Evolutionary conservation across 2,113 vertebrate species (phyloP).

Genomic region (Pollimyrus isidori): DNA sequence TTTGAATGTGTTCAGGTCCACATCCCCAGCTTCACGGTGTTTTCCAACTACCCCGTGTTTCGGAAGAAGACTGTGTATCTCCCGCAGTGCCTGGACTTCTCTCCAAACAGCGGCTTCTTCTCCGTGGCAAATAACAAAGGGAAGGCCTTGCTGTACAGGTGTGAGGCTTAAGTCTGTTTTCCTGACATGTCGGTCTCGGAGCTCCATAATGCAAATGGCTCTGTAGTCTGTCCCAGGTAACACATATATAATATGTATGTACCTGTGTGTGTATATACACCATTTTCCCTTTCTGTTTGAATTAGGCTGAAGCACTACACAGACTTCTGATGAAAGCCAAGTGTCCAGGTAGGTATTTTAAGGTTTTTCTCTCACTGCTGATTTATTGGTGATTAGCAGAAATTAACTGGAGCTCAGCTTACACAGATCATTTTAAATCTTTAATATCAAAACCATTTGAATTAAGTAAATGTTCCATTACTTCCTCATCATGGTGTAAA

Average conservation of each 20-base stretch:
- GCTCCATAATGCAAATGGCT: neutral
- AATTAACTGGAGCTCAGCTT: neutral
- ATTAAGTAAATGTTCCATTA: neutral
- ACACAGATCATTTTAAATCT: neutral
- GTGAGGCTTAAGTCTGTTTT: slow-evolving; percentile 21
- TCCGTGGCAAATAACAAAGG: slow-evolving; percentile 87
- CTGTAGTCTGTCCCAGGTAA: neutral
- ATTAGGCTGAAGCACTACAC: slow-evolving; percentile 68
- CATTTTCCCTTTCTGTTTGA: slow-evolving; percentile 10
- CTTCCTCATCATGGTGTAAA: neutral
- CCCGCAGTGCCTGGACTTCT: slow-evolving; percentile 77
- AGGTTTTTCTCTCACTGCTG: neutral
- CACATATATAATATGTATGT: neutral
- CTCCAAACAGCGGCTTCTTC: slow-evolving; percentile 88
- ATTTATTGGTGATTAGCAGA: neutral
- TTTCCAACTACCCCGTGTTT: slow-evolving; percentile 83
- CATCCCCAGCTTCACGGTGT: slow-evolving; percentile 78
- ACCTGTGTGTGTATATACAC: neutral
- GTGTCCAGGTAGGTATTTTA: neutral
- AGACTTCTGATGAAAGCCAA: slow-evolving; percentile 52
- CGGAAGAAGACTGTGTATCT: slow-evolving; percentile 65
- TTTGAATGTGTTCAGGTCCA: slow-evolving; percentile 65
- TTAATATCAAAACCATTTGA: neutral
- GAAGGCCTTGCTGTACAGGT: slow-evolving; percentile 83
- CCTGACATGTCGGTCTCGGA: neutral